Evolutionary conservation across 2,113 vertebrate species (phyloP).

Genomic region (Salvelinus alpinus): DNA sequence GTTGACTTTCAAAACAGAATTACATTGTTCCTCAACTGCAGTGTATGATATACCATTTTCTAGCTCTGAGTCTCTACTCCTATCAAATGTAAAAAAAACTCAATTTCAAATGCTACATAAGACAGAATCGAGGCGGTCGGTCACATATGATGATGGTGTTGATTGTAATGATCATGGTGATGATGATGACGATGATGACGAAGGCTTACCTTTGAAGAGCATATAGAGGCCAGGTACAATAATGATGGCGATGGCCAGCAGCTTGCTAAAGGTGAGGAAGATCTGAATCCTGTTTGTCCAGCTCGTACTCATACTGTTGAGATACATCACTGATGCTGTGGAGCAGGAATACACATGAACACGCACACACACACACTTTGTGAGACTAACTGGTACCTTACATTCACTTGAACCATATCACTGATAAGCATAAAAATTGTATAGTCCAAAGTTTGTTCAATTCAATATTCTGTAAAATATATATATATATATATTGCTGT

Average conservation of each 20-base stretch:
- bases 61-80: no score
- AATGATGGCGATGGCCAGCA: constrained; percentile 86
- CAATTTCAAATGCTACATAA: no score
- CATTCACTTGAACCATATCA: background rate
- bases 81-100: no score
- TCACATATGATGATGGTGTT: no score
- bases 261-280: constrained; percentile 90
- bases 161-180: no score
- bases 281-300: constrained; percentile 95
- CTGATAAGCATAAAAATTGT: background rate
- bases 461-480: background rate
- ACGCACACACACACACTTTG: background rate
- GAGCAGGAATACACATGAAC: constrained; percentile 5
- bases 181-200: no score
- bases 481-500: no score
- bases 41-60: no score
- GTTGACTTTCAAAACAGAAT: no score
- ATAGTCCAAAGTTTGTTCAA: no score
- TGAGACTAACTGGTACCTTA: background rate
- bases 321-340: constrained; percentile 86
- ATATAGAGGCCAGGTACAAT: constrained; percentile 89
- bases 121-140: no score
- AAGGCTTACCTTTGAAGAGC: constrained; percentile 87
- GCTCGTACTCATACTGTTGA: constrained; percentile 92
- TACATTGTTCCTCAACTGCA: no score